Evolutionary conservation across 1,140 invertebrate genomes (phyloP).

Genomic region (Atta colombica): DNA sequence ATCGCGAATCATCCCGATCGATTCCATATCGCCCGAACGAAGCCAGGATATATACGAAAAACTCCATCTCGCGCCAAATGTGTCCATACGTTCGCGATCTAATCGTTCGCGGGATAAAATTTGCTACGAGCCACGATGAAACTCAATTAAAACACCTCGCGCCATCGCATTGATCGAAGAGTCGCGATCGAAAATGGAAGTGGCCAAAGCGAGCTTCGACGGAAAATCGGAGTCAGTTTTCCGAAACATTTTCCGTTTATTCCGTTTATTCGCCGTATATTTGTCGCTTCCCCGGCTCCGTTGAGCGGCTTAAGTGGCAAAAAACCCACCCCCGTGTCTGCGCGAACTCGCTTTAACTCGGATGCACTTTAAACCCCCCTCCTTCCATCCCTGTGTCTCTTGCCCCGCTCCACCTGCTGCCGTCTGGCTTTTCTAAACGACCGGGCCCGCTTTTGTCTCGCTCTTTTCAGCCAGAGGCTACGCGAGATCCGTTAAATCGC

Average conservation of each 20-base stretch:
- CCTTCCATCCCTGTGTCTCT: background rate
- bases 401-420: background rate
- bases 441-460: constrained; percentile 49
- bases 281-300: constrained; percentile 17
- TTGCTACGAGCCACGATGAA: background rate
- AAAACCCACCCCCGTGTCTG: constrained; percentile 36
- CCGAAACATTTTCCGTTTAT: constrained; percentile 56
- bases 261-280: constrained; percentile 39
- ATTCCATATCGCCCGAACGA: background rate
- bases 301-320: constrained; percentile 60
- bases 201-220: background rate
- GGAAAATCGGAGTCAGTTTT: constrained; percentile 43
- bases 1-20: constrained; percentile 13
- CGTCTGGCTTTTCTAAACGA: constrained; percentile 48
- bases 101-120: constrained; percentile 49
- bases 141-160: constrained; percentile 50
- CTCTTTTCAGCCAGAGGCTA: constrained; percentile 43
- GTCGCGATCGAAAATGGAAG: constrained; percentile 2
- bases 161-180: constrained; percentile 9
- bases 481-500: constrained; percentile 60
- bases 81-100: constrained; percentile 28
- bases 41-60: constrained; percentile 15
- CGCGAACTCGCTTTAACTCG: constrained; percentile 60
- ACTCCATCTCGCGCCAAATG: background rate
- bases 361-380: constrained; percentile 57